These are phyloP conservation scores for Lates calcarifer DNA, from an alignment of 2,113 vertebrate species.

Conservation along the genomic window DNA sequence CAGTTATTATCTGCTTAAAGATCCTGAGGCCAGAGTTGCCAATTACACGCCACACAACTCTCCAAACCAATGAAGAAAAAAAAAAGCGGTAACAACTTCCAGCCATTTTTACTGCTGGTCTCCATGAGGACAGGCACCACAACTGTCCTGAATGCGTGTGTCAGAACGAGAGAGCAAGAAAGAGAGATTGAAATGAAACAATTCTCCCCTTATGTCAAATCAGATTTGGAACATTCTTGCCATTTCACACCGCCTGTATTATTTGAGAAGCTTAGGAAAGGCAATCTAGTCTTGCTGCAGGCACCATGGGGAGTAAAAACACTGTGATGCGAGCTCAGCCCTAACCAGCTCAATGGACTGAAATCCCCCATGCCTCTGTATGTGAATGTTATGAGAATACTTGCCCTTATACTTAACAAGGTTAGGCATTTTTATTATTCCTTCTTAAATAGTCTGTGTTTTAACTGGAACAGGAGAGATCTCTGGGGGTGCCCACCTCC, in stretches of 20 bases:
- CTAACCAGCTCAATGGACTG: conserved; percentile 60
- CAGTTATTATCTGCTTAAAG: conserved; percentile 70
- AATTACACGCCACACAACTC: conserved; percentile 71
- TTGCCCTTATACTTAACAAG: conserved; percentile 63
- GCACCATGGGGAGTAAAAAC: conserved; percentile 54
- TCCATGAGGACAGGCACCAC: conserved; percentile 55
- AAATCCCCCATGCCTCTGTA: conserved; percentile 56
- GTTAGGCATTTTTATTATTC: conserved; percentile 79
- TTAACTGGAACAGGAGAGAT: conserved; percentile 71
- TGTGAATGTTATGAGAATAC: conserved; percentile 71
- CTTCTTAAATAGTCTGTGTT: conserved; percentile 76
- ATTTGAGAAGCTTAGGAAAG: conserved; percentile 62
- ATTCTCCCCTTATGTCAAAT: conserved; percentile 78
- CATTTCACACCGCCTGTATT: conserved; percentile 77
- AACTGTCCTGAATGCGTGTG: conserved; percentile 5
- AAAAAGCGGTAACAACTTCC: conserved; percentile 46
- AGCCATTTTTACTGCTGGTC: conserved; percentile 59
- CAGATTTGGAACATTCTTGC: conserved; percentile 81
- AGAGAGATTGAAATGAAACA: conserved; percentile 74
- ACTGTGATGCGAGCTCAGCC: conserved; percentile 54
- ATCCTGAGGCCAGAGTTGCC: conserved; percentile 71
- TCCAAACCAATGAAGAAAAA: conserved; percentile 49
- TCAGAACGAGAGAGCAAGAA: conserved; percentile 22
- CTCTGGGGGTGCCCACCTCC: conserved; percentile 59
- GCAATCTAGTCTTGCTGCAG: conserved; percentile 73